phyloP scores from a whole-genome alignment of 2,797 vertebrate species.

The Neostethus bicornis region DNA sequence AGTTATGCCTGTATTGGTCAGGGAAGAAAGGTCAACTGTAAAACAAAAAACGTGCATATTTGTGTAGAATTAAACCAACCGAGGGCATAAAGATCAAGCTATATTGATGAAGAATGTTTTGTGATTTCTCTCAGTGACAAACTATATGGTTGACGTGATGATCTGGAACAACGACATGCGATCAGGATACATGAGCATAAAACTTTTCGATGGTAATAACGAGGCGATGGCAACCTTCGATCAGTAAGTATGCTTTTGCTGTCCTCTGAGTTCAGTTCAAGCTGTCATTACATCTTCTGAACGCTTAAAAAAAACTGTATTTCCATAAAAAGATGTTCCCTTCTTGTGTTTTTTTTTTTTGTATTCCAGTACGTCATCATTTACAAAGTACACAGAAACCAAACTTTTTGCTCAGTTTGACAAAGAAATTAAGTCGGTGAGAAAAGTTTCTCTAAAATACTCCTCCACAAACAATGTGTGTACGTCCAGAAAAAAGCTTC shows the following conservation, averaged over 20 bases:
- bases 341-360: too few relatives aligned
- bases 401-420: slow-evolving; percentile 74
- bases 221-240: slow-evolving; percentile 67
- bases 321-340: not conserved
- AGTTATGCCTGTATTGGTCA: too few relatives aligned
- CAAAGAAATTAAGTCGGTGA: slow-evolving; percentile 54
- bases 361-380: slow-evolving; percentile 59
- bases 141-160: slow-evolving; percentile 74
- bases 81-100: too few relatives aligned
- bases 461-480: slow-evolving; percentile 55
- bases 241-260: slow-evolving; percentile 68
- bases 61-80: too few relatives aligned
- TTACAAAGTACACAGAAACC: slow-evolving; percentile 63
- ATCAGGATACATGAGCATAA: slow-evolving; percentile 75
- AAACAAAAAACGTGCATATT: too few relatives aligned
- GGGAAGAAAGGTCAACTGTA: too few relatives aligned
- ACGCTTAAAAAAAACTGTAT: not conserved
- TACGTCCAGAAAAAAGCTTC: slow-evolving; percentile 70
- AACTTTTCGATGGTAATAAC: slow-evolving; percentile 52
- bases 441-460: slow-evolving; percentile 71
- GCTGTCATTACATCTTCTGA: not conserved
- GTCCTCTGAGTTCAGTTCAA: not conserved
- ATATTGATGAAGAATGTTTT: not conserved
- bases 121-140: slow-evolving; percentile 55
- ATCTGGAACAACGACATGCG: slow-evolving; percentile 72